phyloP scores from a whole-genome alignment of 1,140 invertebrate species.

The Microplitis demolitor region DNA sequence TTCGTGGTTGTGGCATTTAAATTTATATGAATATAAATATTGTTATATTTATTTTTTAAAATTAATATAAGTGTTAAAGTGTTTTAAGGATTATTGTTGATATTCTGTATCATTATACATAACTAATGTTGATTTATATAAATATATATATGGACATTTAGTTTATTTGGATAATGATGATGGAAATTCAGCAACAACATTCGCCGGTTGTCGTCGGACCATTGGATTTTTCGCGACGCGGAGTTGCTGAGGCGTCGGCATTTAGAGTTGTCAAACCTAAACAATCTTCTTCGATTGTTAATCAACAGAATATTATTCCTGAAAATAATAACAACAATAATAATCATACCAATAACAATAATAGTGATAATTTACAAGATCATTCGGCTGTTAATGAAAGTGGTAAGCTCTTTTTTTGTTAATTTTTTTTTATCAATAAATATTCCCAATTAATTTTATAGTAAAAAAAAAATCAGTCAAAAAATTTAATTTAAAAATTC shows the following conservation, averaged over 20 bases:
- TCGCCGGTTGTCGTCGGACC: conserved; percentile 59
- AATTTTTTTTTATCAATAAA: background rate
- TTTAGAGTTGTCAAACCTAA: conserved; percentile 59
- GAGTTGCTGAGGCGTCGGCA: conserved; percentile 58
- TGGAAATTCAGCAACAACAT: conserved; percentile 60
- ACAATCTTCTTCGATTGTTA: conserved; percentile 44
- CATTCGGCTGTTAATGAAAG: conserved; percentile 42
- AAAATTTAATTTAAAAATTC: background rate
- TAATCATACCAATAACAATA: conserved; percentile 46
- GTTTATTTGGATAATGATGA: conserved; percentile 42
- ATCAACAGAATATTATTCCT: conserved; percentile 40
- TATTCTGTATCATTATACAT: background rate
- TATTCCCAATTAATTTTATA: too few species aligned
- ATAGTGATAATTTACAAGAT: conserved; percentile 52
- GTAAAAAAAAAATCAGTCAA: too few species aligned
- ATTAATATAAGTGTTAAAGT: background rate
- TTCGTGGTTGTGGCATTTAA: too few species aligned
- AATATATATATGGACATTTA: background rate
- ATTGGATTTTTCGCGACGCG: conserved; percentile 57
- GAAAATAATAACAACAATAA: conserved; percentile 41
- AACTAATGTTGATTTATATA: background rate
- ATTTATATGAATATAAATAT: too few species aligned
- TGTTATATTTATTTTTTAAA: too few species aligned
- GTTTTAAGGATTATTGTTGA: background rate
- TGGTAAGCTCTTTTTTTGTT: conserved; percentile 37